phyloP scores from a whole-genome alignment of 1,140 invertebrate genomes.

The Drosophila takahashii region DNA sequence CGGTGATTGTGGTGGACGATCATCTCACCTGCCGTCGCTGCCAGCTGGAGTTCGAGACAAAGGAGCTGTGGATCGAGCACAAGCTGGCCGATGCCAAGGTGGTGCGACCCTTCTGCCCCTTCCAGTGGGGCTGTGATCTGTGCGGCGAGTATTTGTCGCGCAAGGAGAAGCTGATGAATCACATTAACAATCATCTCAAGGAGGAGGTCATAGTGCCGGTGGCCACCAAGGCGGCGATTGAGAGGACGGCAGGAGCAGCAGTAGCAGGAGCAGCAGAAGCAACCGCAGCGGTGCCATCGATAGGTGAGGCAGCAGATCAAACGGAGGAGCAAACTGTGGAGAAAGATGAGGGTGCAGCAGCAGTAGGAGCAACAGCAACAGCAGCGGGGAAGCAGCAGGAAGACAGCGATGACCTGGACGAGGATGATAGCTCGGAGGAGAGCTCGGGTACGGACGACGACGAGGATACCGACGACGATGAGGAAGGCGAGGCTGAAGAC shows the following conservation, averaged over 20 bases:
- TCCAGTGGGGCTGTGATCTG: conserved; percentile 84
- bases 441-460: conserved; percentile 40
- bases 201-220: conserved; percentile 78
- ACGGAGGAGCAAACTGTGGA: neutral
- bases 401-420: conserved; percentile 36
- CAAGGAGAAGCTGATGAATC: conserved; percentile 83
- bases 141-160: conserved; percentile 82
- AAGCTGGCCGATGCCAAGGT: conserved; percentile 78
- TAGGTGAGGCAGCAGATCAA: neutral
- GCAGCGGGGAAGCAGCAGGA: conserved; percentile 1
- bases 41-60: conserved; percentile 66
- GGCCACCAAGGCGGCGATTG: conserved; percentile 24
- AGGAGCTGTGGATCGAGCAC: conserved; percentile 82
- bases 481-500: conserved; percentile 20
- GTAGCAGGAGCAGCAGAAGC: neutral
- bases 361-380: neutral
- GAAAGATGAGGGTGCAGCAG: neutral
- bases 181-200: conserved; percentile 81
- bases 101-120: conserved; percentile 77
- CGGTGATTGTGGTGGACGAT: conserved; percentile 70
- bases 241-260: conserved; percentile 4
- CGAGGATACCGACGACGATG: conserved; percentile 8
- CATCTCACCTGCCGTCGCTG: conserved; percentile 70
- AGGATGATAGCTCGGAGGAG: conserved; percentile 28
- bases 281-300: neutral